phyloP scores from a whole-genome alignment of 1,140 invertebrate genomes.

The Cylas formicarius region DNA sequence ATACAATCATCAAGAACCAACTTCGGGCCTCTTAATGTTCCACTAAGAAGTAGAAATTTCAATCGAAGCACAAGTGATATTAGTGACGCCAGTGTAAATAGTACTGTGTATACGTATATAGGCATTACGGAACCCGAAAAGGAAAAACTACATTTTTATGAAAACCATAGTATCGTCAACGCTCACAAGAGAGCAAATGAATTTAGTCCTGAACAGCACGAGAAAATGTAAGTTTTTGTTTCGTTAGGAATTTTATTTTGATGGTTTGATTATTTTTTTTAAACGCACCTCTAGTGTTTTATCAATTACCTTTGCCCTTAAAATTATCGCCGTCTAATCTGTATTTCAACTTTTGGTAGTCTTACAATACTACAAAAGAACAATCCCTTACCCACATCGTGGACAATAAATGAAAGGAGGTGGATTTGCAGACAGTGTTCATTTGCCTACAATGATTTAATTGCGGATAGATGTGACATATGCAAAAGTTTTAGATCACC shows the following conservation, averaged over 20 bases:
- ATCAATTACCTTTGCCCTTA: not conserved
- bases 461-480: constrained; percentile 70
- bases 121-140: constrained; percentile 48
- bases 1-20: constrained; percentile 32
- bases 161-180: constrained; percentile 38
- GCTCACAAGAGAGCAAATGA: constrained; percentile 40
- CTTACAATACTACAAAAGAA: constrained; percentile 11
- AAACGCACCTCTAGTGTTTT: too few species aligned
- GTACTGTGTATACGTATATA: constrained; percentile 51
- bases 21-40: constrained; percentile 15
- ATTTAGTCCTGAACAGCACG: constrained; percentile 32
- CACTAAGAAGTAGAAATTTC: constrained; percentile 25
- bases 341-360: constrained; percentile 8
- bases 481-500: constrained; percentile 60
- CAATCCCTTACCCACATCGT: constrained; percentile 16
- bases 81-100: constrained; percentile 19
- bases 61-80: constrained; percentile 36
- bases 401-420: constrained; percentile 51
- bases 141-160: constrained; percentile 34
- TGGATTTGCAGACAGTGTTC: constrained; percentile 84
- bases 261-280: not conserved
- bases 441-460: constrained; percentile 78
- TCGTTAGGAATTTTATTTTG: too few species aligned
- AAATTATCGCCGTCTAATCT: not conserved
- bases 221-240: constrained; percentile 32